Evolutionary conservation across 2,113 vertebrate species (phyloP).

Genomic region (Cranoglanis bouderius): DNA sequence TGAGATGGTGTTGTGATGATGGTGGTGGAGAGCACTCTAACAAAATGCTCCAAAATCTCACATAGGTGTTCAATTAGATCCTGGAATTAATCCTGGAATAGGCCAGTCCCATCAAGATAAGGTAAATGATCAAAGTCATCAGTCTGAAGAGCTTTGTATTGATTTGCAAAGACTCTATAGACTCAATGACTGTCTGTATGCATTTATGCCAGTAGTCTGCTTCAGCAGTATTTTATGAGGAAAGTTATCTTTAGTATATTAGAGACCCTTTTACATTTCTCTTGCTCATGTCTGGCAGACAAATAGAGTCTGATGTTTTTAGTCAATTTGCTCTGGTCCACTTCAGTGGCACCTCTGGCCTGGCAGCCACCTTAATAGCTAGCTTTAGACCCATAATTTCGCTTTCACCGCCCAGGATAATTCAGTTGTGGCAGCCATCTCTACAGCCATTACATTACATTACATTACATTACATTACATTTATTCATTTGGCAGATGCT

Average conservation of each 20-base stretch:
- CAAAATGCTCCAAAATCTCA: background rate
- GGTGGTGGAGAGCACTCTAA: background rate
- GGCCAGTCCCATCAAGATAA: background rate
- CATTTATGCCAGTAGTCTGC: background rate
- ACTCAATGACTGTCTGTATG: background rate
- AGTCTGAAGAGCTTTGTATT: background rate
- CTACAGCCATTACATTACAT: constrained; percentile 58
- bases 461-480: constrained; percentile 28
- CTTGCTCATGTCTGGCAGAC: constrained; percentile 31
- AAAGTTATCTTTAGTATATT: background rate
- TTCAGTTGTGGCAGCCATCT: constrained; percentile 66
- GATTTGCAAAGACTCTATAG: background rate
- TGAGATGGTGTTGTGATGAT: background rate
- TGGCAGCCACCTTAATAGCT: constrained; percentile 60
- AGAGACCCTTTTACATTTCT: background rate
- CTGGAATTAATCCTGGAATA: background rate
- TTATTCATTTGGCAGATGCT: constrained; percentile 29
- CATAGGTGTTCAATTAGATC: background rate
- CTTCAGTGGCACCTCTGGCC: constrained; percentile 58
- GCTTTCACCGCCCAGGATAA: constrained; percentile 44
- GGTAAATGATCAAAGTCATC: background rate
- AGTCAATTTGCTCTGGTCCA: constrained; percentile 52
- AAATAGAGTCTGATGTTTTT: constrained; percentile 44
- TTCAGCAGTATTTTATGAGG: background rate
- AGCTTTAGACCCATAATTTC: constrained; percentile 49